A percentile compares a stretch with the other conserved stretches of the same genome.
Conservation (phyloP, 1,140 invertebrate genomes). For the Tetragnatha versicolor region DNA sequence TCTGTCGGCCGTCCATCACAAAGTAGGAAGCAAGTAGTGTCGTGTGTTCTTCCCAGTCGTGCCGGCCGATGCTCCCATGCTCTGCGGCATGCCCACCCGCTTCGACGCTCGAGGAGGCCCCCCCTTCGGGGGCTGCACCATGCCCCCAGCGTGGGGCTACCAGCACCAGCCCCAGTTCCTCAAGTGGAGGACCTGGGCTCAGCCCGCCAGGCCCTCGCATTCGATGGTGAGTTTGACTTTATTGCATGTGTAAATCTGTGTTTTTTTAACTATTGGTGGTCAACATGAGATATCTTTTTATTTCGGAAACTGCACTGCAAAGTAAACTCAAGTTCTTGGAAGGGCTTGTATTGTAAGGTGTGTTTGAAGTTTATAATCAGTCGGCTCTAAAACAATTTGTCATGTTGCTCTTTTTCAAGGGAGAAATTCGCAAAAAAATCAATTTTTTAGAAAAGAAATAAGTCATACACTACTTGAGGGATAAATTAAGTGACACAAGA, state of each 20-base stretch:
- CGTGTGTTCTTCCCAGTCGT: slow-evolving; percentile 7
- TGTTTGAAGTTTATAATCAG: too few species aligned
- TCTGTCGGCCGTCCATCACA: not conserved
- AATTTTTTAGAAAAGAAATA: too few species aligned
- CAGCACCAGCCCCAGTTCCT: slow-evolving; percentile 56
- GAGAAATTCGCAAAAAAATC: too few species aligned
- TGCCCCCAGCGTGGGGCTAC: slow-evolving; percentile 45
- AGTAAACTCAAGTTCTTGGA: not conserved
- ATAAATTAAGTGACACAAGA: too few species aligned
- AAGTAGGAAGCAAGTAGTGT: not conserved
- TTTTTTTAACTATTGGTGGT: not conserved
- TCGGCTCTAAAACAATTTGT: too few species aligned
- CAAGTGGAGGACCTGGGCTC: slow-evolving; percentile 56
- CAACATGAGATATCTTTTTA: not conserved
- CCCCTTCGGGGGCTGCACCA: slow-evolving; percentile 32
- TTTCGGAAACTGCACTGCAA: not conserved
- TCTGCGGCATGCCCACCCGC: slow-evolving; percentile 53
- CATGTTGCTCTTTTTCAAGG: too few species aligned
- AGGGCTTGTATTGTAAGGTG: too few species aligned
- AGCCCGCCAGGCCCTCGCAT: slow-evolving; percentile 41
- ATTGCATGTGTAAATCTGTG: not conserved
- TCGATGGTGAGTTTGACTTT: slow-evolving; percentile 53
- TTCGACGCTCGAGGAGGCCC: slow-evolving; percentile 39
- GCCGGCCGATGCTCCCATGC: slow-evolving; percentile 1
- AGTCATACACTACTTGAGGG: too few species aligned